phyloP scores from a whole-genome alignment of 64 coral and sea anemone genomes.

The Platygyra sinensis region DNA sequence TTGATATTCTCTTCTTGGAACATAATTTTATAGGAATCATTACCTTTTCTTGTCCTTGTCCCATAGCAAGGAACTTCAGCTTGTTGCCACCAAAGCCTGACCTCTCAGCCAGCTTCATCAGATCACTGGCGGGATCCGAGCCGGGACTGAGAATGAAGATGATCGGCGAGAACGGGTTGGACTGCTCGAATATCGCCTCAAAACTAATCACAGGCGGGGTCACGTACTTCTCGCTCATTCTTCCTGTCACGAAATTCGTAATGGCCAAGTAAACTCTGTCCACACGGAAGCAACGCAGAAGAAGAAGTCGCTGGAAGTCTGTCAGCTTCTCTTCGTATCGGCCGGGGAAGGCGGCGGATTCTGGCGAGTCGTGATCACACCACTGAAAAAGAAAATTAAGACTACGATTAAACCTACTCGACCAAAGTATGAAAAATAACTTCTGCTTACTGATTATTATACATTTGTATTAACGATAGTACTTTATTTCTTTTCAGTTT shows the following conservation, averaged over 20 bases:
- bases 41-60: constrained; percentile 98
- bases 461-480: too few species aligned
- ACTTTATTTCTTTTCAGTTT: too few species aligned
- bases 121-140: constrained; percentile 97
- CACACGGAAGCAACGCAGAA: constrained; percentile 94
- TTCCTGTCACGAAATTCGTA: constrained; percentile 93
- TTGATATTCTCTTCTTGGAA: too few species aligned
- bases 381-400: constrained; percentile 58
- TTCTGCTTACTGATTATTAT: too few species aligned
- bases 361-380: constrained; percentile 90
- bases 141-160: constrained; percentile 99
- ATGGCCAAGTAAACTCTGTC: constrained; percentile 97
- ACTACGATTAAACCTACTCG: not conserved
- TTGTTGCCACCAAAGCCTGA: constrained; percentile 98
- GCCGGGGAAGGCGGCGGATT: constrained; percentile 78
- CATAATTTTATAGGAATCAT: not conserved
- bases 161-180: constrained; percentile 88
- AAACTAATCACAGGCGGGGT: constrained; percentile 98
- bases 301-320: constrained; percentile 94
- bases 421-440: too few species aligned
- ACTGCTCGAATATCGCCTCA: constrained; percentile 97
- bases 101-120: constrained; percentile 97
- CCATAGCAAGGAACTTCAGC: constrained; percentile 97
- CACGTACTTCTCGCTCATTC: constrained; percentile 99
- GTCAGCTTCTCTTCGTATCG: constrained; percentile 92